Conservation (phyloP, 2,113 vertebrate genomes). For the Atherinomorus stipes region DNA sequence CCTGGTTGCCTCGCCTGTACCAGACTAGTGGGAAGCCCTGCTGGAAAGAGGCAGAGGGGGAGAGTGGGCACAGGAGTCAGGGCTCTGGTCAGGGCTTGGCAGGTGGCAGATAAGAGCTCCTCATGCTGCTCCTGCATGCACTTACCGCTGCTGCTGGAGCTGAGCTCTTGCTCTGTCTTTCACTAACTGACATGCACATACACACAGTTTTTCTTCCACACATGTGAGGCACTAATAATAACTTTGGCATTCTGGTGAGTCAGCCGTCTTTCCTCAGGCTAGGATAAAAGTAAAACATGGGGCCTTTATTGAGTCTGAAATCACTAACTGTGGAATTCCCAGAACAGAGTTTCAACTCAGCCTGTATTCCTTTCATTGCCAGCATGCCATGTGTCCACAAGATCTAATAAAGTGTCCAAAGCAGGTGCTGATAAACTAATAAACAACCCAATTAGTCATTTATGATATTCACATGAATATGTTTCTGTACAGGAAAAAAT, state of each 20-base stretch:
- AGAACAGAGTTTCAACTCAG: constrained; percentile 63
- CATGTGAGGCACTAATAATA: constrained; percentile 74
- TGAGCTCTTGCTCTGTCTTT: constrained; percentile 28
- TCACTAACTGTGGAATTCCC: constrained; percentile 76
- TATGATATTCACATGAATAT: constrained; percentile 18
- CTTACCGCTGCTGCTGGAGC: constrained; percentile 28
- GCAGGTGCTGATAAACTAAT: constrained; percentile 57
- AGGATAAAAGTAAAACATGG: constrained; percentile 74
- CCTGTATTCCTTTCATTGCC: constrained; percentile 46
- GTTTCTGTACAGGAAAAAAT: background rate
- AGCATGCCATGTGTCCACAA: constrained; percentile 60
- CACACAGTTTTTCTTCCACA: constrained; percentile 51
- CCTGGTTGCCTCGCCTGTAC: constrained; percentile 65
- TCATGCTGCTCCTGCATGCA: constrained; percentile 52
- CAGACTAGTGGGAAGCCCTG: constrained; percentile 53
- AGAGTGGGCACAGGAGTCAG: constrained; percentile 43
- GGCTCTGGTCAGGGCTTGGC: constrained; percentile 68
- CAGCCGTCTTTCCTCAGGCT: constrained; percentile 73
- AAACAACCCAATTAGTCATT: constrained; percentile 48
- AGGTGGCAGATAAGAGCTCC: constrained; percentile 70
- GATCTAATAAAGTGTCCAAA: constrained; percentile 51
- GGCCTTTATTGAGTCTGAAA: constrained; percentile 75
- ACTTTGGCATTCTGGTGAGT: constrained; percentile 69
- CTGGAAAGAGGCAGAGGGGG: constrained; percentile 14
- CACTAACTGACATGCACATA: background rate